Evolutionary conservation across 1,140 invertebrate genomes (phyloP), one percentile per base, ranked within the genome.

Genomic region (Batillaria attramentaria): DNA sequence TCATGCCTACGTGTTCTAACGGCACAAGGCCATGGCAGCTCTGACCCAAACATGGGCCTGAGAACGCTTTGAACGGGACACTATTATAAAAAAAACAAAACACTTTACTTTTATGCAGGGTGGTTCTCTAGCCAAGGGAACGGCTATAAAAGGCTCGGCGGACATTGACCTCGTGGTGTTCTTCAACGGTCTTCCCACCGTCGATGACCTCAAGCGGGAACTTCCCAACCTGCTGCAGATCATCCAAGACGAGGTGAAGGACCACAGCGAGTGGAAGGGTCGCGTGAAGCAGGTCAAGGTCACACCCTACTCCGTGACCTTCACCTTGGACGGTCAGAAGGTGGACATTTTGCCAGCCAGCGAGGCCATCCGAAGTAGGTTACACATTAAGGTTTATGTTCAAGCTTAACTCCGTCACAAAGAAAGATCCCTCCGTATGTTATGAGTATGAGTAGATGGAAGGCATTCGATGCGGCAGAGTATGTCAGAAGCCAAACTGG

Each of bases 101-200:
- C 16, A 54, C 46, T 54, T 54, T 18, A 54, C 2, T 18, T 54
- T 0, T 16, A 54, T 54, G 46, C 24, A 75, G 73, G 28, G 73
- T 37, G 73, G 73, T 4, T 75, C 73, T 20, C 57, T 75, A 39
- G 73, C 54, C 1, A 75, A 75, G 37, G 73, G 73, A 3, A 75
- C 73, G 3, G 73, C 73, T 42, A 37, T 42, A 35, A 33, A 57
- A n/a, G 73, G 54, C 54, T 31, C n/a, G 24, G 54, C 54, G 16
- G 73, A 75, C 73, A 75, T 75, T n/a, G 73, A 75, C 73, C 73
- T 75, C 16, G 73, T 75, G 35, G 73, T 75, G 18, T 20, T 75
- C 28, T 18, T 75, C 3, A 75, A 75, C 54, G 73, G 73, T 10
- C 37, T 75, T 16, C 0, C 35, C 35, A 18, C 24, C 13, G 31